Percentiles rank a stretch among this genome's conserved stretches.
Evolutionary conservation across 2,888 invertebrate species (phyloP).

Genomic region (Melinaea menophilus): DNA sequence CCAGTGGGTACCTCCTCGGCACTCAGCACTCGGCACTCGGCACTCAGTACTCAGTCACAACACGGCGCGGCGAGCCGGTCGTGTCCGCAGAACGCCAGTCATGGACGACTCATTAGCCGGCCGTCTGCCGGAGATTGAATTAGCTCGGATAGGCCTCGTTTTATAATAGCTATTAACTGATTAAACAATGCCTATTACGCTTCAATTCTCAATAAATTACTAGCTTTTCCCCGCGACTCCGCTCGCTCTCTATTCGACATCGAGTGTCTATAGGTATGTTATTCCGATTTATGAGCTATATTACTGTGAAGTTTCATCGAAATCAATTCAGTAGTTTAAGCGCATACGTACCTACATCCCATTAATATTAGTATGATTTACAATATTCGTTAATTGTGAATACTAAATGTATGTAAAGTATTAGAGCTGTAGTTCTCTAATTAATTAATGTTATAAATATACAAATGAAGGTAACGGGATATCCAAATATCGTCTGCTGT

Average conservation of each 20-base stretch:
- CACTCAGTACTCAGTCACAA: slow-evolving; percentile 35
- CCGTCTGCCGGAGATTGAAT: slow-evolving; percentile 67
- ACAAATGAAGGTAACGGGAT: slow-evolving; percentile 42
- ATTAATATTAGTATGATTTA: too few relatives aligned
- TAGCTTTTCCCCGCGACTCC: too few relatives aligned
- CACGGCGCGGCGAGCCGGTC: slow-evolving; percentile 49
- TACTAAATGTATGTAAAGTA: not conserved
- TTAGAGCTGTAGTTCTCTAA: too few relatives aligned
- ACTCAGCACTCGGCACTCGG: too few relatives aligned
- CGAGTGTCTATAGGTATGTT: too few relatives aligned
- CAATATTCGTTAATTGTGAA: too few relatives aligned
- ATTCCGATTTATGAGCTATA: too few relatives aligned
- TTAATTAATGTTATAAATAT: slow-evolving; percentile 4
- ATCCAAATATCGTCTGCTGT: slow-evolving; percentile 53
- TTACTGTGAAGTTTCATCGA: too few relatives aligned
- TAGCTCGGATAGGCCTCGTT: slow-evolving; percentile 59
- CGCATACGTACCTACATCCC: too few relatives aligned
- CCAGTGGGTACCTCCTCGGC: too few relatives aligned
- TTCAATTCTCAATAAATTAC: slow-evolving; percentile 24
- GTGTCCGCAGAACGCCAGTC: slow-evolving; percentile 61
- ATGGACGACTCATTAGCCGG: slow-evolving; percentile 66
- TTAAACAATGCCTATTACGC: slow-evolving; percentile 52
- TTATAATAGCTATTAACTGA: slow-evolving; percentile 55
- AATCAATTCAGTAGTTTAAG: too few relatives aligned
- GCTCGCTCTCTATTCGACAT: too few relatives aligned